These are phyloP conservation scores for Norana najaformis DNA, from an alignment of 2,888 invertebrate genomes.

Conservation along the genomic window DNA sequence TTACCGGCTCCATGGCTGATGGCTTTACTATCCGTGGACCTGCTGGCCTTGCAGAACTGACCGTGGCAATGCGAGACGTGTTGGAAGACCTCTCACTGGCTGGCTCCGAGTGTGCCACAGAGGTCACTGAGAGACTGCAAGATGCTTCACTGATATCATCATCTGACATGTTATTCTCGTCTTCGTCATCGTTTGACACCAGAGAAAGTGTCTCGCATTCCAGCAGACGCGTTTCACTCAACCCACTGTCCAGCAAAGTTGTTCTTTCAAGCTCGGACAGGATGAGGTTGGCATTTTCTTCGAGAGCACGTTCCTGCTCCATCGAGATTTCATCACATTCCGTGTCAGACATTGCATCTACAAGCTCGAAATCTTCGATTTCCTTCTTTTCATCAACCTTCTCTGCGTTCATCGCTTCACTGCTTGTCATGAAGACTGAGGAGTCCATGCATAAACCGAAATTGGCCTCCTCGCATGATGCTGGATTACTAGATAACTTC, in stretches of 20 bases:
- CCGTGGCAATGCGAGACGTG: not conserved
- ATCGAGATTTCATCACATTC: not conserved
- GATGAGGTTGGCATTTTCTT: conserved; percentile 41
- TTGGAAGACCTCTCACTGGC: not conserved
- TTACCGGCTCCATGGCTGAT: not conserved
- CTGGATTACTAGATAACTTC: not conserved
- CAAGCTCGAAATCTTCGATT: not conserved
- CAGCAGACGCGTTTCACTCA: conserved; percentile 35
- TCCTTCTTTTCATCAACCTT: not conserved
- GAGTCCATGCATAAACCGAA: not conserved
- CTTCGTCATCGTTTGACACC: conserved; percentile 36
- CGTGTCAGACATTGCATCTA: not conserved
- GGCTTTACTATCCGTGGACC: conserved; percentile 37
- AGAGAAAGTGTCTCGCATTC: conserved; percentile 41
- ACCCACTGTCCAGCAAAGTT: conserved; percentile 24
- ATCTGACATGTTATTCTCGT: conserved; percentile 26
- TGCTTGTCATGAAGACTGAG: not conserved
- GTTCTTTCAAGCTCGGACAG: conserved; percentile 40
- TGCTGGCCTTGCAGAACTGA: not conserved
- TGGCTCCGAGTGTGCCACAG: not conserved
- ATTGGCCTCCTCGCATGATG: not conserved
- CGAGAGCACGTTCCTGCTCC: conserved; percentile 34
- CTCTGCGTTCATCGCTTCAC: not conserved
- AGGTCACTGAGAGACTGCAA: conserved; percentile 7
- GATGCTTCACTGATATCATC: not conserved